Evolutionary conservation across 1,140 invertebrate species (phyloP).

Genomic region (Caenorhabditis briggsae): DNA sequence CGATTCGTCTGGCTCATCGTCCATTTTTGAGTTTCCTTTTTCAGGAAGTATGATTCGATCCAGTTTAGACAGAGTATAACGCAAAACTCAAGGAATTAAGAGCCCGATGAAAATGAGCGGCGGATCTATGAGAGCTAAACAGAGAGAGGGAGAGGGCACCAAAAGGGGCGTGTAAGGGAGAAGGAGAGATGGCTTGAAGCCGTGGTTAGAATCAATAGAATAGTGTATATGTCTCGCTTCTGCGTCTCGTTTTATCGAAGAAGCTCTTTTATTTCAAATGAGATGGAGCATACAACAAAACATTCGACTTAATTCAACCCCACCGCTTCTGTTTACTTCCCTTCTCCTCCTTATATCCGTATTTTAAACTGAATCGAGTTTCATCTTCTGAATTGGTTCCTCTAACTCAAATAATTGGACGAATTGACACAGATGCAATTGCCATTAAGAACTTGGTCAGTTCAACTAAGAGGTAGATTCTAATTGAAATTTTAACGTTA

Average conservation of each 20-base stretch:
- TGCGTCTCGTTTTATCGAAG: conserved; percentile 24
- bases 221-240: conserved; percentile 2
- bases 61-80: background rate
- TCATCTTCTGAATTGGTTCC: background rate
- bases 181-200: background rate
- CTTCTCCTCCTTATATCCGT: background rate
- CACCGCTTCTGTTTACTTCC: background rate
- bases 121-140: conserved; percentile 2
- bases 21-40: background rate
- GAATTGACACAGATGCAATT: too few relatives aligned
- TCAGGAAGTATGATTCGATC: conserved; percentile 1
- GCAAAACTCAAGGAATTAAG: background rate
- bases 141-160: background rate
- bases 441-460: too few relatives aligned
- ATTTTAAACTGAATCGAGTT: background rate
- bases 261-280: background rate
- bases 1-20: conserved; percentile 14
- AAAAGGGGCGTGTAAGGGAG: conserved; percentile 36
- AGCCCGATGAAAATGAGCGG: background rate
- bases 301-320: conserved; percentile 38
- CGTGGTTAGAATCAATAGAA: conserved; percentile 46
- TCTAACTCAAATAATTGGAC: background rate
- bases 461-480: too few relatives aligned
- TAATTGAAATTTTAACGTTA: too few relatives aligned
- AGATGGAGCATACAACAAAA: background rate